phyloP scores from a whole-genome alignment of 2,113 vertebrate species.

The Rhynchomys soricoides region DNA sequence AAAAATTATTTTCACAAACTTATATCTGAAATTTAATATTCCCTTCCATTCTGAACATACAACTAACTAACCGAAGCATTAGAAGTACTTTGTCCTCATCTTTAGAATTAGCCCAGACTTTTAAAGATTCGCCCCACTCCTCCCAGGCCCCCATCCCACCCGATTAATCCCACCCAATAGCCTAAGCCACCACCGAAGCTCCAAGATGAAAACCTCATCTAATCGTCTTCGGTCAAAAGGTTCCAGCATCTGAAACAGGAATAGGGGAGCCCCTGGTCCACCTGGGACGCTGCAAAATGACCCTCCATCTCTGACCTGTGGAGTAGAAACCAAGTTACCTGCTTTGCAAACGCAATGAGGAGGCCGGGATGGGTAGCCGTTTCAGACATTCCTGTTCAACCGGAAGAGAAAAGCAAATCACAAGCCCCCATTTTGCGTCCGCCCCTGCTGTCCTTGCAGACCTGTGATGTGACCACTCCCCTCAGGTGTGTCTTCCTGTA shows the following conservation, averaged over 20 bases:
- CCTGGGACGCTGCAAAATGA: not conserved
- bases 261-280: not conserved
- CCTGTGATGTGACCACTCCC: not conserved
- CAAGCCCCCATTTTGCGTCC: not conserved
- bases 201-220: conserved; percentile 20
- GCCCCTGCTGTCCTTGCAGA: not conserved
- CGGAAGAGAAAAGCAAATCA: not conserved
- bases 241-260: not conserved
- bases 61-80: not conserved
- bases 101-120: not conserved
- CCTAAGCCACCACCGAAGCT: not conserved
- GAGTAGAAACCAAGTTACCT: conserved; percentile 14
- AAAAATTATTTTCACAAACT: not conserved
- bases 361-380: not conserved
- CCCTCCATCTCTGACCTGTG: not conserved
- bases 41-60: not conserved
- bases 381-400: not conserved
- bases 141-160: not conserved
- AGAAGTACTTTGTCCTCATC: not conserved
- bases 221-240: not conserved
- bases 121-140: not conserved
- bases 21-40: not conserved
- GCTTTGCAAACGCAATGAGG: not conserved
- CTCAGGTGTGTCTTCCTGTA: not conserved
- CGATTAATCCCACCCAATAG: not conserved